phyloP scores from a whole-genome alignment of 1,140 invertebrate genomes.

The Eriocheir sinensis region DNA sequence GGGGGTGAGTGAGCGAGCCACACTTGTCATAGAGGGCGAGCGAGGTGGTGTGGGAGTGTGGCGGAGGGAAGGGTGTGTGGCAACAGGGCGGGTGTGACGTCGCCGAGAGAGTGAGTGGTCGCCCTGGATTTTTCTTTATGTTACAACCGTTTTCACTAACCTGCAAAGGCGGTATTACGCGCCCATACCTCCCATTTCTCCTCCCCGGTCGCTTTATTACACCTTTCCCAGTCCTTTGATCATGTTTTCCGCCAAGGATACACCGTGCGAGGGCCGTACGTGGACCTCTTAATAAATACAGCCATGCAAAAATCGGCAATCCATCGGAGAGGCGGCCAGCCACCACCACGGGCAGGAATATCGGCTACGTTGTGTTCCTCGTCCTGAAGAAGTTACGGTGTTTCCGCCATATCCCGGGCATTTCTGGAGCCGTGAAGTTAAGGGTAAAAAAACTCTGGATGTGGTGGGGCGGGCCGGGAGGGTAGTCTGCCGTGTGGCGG shows the following conservation, averaged over 20 bases:
- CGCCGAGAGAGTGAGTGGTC: conserved; percentile 17
- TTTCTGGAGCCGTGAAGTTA: not conserved
- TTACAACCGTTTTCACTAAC: conserved; percentile 56
- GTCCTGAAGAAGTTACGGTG: not conserved
- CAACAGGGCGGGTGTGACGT: conserved; percentile 56
- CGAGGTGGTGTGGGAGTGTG: not conserved
- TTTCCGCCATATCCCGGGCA: not conserved
- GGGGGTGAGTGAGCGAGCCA: too few relatives aligned
- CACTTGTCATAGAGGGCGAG: not conserved
- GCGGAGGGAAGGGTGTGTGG: conserved; percentile 43
- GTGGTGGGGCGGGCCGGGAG: not conserved
- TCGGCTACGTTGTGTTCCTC: not conserved
- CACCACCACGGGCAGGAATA: not conserved
- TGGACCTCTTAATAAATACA: not conserved
- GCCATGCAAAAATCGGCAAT: conserved; percentile 60
- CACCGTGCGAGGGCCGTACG: not conserved
- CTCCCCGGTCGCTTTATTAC: not conserved
- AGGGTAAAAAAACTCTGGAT: not conserved
- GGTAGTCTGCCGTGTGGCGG: conserved; percentile 29
- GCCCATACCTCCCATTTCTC: not conserved
- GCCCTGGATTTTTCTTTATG: conserved; percentile 66
- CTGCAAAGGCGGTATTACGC: not conserved
- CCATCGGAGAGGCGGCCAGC: not conserved
- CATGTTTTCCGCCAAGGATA: not conserved
- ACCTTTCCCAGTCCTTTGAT: not conserved